Percentiles rank a stretch among this genome's conserved stretches.
Conservation (phyloP, 92 coral and sea anemone genomes). For the Palythoa grandis region DNA sequence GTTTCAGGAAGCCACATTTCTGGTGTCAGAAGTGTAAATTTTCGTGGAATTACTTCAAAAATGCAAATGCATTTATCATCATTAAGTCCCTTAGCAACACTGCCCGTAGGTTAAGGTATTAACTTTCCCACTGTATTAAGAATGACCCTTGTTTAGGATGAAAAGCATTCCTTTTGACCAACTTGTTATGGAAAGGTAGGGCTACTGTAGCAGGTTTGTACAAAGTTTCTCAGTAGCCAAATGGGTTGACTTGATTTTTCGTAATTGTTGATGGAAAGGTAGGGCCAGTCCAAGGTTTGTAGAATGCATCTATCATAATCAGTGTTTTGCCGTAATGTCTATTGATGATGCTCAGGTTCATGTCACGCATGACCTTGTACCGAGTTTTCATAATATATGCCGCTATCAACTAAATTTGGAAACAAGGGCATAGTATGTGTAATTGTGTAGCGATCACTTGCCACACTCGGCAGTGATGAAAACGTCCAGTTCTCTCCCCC, state of each 20-base stretch:
- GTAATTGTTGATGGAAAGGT: slow-evolving; percentile 39
- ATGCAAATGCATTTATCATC: too few species aligned
- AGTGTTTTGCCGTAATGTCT: not conserved
- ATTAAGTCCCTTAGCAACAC: too few species aligned
- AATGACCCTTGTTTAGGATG: not conserved
- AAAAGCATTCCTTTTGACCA: slow-evolving; percentile 8
- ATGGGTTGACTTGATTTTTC: slow-evolving; percentile 2
- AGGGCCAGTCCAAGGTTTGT: slow-evolving; percentile 50
- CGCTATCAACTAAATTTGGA: not conserved
- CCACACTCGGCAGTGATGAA: too few species aligned
- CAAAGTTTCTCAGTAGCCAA: not conserved
- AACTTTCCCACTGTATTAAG: not conserved
- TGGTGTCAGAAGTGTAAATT: too few species aligned
- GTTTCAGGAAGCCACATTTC: too few species aligned
- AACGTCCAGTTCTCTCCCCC: not conserved
- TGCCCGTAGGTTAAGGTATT: not conserved
- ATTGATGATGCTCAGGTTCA: not conserved
- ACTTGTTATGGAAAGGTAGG: slow-evolving; percentile 65
- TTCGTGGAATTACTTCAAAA: too few species aligned
- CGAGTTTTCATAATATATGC: too few species aligned
- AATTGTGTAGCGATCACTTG: not conserved
- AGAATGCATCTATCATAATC: slow-evolving; percentile 3
- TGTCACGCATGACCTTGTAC: not conserved
- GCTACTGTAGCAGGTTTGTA: slow-evolving; percentile 64
- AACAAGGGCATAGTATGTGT: not conserved